Evolutionary conservation across 2,888 invertebrate species (phyloP).

Genomic region (Griposia aprilina): DNA sequence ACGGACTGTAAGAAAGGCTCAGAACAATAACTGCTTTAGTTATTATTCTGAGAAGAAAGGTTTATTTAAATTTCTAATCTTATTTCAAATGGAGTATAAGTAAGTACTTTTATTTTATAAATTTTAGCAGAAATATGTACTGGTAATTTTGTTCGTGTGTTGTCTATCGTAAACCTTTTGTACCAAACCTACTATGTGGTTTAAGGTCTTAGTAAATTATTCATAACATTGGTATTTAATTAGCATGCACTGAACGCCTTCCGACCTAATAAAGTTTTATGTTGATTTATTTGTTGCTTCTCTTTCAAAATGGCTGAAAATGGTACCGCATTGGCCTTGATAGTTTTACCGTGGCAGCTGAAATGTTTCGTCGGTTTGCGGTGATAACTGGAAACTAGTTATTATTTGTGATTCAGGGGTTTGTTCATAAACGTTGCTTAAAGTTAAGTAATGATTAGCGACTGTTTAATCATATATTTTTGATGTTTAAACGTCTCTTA

Average conservation of each 20-base stretch:
- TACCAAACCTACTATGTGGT: background rate
- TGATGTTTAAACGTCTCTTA: too few relatives aligned
- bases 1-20: too few relatives aligned
- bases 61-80: too few relatives aligned
- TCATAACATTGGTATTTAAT: constrained; percentile 74
- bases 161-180: constrained; percentile 14
- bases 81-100: too few relatives aligned
- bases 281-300: constrained; percentile 58
- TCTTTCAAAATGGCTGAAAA: constrained; percentile 34
- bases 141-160: background rate
- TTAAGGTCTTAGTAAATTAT: constrained; percentile 70
- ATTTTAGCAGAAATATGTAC: background rate
- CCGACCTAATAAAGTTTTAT: constrained; percentile 62
- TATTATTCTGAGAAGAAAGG: too few relatives aligned
- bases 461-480: too few relatives aligned
- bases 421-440: background rate
- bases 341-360: constrained; percentile 9
- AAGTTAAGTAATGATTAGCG: too few relatives aligned
- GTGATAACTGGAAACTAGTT: constrained; percentile 13
- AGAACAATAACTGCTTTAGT: too few relatives aligned
- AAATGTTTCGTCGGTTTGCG: constrained; percentile 29
- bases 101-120: too few relatives aligned
- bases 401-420: constrained; percentile 21
- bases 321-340: constrained; percentile 57
- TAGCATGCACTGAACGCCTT: constrained; percentile 68